phyloP scores from a whole-genome alignment of 2,797 vertebrate species.

The Paedocypris micromegethes region DNA sequence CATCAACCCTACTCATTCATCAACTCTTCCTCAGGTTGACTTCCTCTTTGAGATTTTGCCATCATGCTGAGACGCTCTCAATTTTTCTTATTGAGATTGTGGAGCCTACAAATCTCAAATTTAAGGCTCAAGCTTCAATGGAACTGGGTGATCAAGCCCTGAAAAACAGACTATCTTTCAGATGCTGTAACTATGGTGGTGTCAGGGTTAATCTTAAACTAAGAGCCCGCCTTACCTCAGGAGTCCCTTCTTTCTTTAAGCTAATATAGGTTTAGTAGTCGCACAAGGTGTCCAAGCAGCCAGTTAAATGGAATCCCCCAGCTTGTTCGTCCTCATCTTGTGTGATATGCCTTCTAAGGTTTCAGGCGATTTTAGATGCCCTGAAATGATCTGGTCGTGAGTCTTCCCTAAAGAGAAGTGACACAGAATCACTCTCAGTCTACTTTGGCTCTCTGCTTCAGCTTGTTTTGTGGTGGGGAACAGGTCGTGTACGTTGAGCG shows the following conservation, averaged over 20 bases:
- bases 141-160: too few species aligned
- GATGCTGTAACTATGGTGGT: neutral
- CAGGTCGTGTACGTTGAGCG: too few species aligned
- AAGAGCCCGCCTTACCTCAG: neutral
- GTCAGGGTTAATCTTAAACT: neutral
- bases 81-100: constrained; percentile 35
- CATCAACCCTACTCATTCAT: constrained; percentile 20
- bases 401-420: constrained; percentile 27
- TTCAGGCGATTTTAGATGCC: constrained; percentile 26
- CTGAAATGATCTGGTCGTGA: constrained; percentile 2
- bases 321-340: constrained; percentile 16
- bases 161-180: too few species aligned
- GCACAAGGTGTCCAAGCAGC: constrained; percentile 14
- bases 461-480: too few species aligned
- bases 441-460: too few species aligned
- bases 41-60: constrained; percentile 33
- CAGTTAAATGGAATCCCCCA: constrained; percentile 26
- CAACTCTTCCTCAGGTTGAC: constrained; percentile 32
- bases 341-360: constrained; percentile 23
- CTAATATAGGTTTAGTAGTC: constrained; percentile 22
- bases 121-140: constrained; percentile 8
- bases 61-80: constrained; percentile 41
- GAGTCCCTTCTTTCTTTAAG: constrained; percentile 10
- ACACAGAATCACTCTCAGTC: neutral
- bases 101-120: constrained; percentile 31